Base-by-base conservation (phyloP, 2,888 invertebrate genomes). In the Trissolcus brochymenae region DNA sequence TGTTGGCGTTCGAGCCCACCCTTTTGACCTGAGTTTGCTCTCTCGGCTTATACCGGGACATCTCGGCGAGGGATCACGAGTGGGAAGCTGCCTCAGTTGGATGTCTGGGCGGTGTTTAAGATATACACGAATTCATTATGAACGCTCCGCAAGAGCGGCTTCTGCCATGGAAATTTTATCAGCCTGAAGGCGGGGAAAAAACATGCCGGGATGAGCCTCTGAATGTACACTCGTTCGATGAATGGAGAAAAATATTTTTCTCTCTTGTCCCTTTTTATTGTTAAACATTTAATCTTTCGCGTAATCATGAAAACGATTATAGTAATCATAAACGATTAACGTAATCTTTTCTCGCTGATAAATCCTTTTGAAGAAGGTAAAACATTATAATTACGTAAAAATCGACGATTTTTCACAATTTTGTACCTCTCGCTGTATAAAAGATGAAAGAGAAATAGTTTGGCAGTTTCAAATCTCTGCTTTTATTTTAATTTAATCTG, bases 31-130 rank as follows among this genome's bases (percentile, higher is more conserved):
- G 56, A 61, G 55, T 53, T 64, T 55, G 54, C 60, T 64, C 54
- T 46, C 16, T n/a, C 14, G 35, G 59, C 54, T 75, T 51, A 59
- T 59, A 55, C 64, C 43, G 60, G 60, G 56, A 55, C 61, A 61
- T 67, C 74, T 67, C 49, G 62, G n/a, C 46, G 74, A 56, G 74
- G 74, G 62, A 62, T 74, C 62, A 11, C 64, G 54, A 67, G 70
- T 64, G 61, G 68, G 68, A 70, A 68, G 57, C 67, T 14, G 40
- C 14, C 59, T 72, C 65, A 68, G 75, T 59, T 56, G 65, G 61
- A 51, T 55, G 60, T 65, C 70, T 70, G 76, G 76, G 76, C 76
- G 74, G 67, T 21, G 74, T 75, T 75, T 75, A 59, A 68, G 68
- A 68, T 59, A 59, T 60, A 61, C 62, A 16, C 35, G 66, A 74